Conservation (phyloP, 2,797 vertebrate species). For the Setipinna tenuifilis region DNA sequence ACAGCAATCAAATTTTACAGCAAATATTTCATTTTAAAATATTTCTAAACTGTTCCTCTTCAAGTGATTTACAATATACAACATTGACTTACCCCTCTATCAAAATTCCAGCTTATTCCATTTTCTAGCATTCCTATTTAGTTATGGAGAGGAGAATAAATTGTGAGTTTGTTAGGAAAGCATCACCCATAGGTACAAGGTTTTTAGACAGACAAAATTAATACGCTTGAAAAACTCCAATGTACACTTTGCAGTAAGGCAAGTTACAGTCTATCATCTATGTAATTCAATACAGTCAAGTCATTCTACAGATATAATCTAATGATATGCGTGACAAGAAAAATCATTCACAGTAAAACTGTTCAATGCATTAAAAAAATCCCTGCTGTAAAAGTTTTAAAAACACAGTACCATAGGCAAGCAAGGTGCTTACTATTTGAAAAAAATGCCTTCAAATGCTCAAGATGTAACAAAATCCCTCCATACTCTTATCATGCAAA, state of each 20-base stretch:
- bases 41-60: neutral
- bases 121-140: neutral
- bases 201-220: neutral
- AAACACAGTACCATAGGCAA: neutral
- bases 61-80: neutral
- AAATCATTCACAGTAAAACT: conserved; percentile 15
- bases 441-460: neutral
- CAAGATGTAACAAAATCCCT: conserved; percentile 22
- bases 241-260: neutral
- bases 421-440: neutral
- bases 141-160: neutral
- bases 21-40: neutral
- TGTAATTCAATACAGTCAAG: neutral
- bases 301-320: neutral
- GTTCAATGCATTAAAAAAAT: conserved; percentile 3
- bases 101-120: neutral
- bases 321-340: neutral
- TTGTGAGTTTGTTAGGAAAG: neutral
- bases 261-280: neutral
- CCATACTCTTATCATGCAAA: neutral
- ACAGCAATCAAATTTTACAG: neutral
- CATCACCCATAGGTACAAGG: neutral
- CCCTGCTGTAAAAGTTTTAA: conserved; percentile 8
- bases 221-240: neutral
- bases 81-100: neutral